A percentile compares a stretch with the other conserved stretches of the same genome.
phyloP scores from a whole-genome alignment of 1,140 invertebrate species.

The Physella acuta region DNA sequence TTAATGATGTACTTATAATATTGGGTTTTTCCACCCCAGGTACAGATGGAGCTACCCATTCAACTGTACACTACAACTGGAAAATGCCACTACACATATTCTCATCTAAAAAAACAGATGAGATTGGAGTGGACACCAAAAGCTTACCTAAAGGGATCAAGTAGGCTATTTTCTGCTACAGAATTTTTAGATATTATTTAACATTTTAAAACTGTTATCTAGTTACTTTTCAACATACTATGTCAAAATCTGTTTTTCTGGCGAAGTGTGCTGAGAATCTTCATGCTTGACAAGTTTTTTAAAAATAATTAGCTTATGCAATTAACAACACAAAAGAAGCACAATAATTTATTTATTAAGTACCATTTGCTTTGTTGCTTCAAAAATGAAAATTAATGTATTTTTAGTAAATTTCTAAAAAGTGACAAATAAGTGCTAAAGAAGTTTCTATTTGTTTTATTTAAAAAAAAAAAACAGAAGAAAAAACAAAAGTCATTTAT shows the following conservation, averaged over 20 bases:
- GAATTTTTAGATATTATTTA: no score
- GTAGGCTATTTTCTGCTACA: no score
- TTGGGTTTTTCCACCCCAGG: background rate
- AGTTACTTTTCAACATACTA: background rate
- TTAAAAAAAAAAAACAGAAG: no score
- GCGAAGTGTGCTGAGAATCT: background rate
- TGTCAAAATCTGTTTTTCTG: background rate
- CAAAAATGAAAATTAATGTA: background rate
- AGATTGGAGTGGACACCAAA: background rate
- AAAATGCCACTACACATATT: background rate
- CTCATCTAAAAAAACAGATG: background rate
- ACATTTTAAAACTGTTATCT: background rate
- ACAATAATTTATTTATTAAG: background rate
- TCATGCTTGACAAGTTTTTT: background rate
- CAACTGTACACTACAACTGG: background rate
- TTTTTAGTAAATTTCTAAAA: background rate
- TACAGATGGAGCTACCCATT: background rate
- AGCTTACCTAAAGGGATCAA: background rate
- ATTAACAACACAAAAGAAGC: background rate
- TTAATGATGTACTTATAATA: background rate
- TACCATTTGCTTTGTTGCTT: background rate
- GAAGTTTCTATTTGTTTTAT: no score
- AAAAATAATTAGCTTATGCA: background rate
- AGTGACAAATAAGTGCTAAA: no score
- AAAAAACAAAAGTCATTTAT: background rate